These are phyloP conservation scores for Orientallactaga bullata DNA, from an alignment of 2,113 vertebrate species.

Conservation along the genomic window DNA sequence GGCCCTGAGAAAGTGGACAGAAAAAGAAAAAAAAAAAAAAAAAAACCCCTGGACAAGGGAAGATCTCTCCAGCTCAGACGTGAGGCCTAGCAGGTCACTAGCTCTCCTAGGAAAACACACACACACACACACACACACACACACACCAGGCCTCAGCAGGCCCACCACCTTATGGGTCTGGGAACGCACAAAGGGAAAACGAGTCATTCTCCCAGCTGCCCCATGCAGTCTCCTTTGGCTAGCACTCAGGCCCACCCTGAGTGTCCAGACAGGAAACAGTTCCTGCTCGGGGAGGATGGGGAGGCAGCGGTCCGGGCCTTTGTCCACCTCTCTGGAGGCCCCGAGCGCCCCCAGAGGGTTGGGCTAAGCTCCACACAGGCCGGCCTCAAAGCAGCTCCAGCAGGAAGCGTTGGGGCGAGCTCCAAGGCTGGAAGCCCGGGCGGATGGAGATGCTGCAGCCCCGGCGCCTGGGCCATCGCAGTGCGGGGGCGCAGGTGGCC, in stretches of 20 bases:
- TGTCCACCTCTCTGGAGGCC: slow-evolving; percentile 42
- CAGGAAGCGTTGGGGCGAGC: neutral
- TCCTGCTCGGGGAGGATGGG: neutral
- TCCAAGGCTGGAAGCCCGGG: neutral
- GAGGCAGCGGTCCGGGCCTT: slow-evolving; percentile 53
- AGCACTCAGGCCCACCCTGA: slow-evolving; percentile 31
- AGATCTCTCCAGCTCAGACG: neutral
- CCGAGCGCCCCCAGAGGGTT: neutral
- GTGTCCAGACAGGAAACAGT: slow-evolving; percentile 22
- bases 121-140: too few species aligned
- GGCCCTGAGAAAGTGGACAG: neutral
- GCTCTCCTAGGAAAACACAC: neutral
- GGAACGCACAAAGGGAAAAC: slow-evolving; percentile 46
- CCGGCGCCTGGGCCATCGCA: neutral
- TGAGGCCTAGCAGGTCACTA: neutral
- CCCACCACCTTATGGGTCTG: neutral
- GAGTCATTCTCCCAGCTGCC: neutral
- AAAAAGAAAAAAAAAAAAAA: neutral
- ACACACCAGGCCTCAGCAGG: neutral
- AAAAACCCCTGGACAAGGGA: neutral
- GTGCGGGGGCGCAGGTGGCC: neutral
- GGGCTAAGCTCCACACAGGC: neutral
- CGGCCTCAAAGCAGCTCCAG: neutral
- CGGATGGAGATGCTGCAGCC: neutral
- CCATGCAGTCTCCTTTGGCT: neutral